These are phyloP conservation scores for Heliconius erato DNA, from an alignment of 2,888 invertebrate genomes.

Conservation along the genomic window DNA sequence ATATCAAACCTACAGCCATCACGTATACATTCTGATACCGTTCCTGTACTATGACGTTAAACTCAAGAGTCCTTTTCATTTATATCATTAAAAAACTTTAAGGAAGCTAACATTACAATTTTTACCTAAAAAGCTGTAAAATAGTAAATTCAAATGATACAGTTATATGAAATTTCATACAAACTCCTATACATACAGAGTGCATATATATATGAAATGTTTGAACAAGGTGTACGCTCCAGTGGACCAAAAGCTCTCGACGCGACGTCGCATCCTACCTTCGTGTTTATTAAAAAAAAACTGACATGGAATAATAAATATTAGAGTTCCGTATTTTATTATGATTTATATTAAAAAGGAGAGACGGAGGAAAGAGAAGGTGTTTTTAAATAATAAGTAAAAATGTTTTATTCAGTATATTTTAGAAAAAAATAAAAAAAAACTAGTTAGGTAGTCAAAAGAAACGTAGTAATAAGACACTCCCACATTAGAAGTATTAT, in stretches of 20 bases:
- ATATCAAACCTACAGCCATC: background rate
- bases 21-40: background rate
- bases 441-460: no score
- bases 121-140: constrained; percentile 11
- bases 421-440: no score
- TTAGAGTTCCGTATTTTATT: constrained; percentile 9
- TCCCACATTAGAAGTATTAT: background rate
- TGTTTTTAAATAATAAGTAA: no score
- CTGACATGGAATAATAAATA: constrained; percentile 16
- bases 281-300: constrained; percentile 42
- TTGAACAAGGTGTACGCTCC: constrained; percentile 41
- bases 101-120: background rate
- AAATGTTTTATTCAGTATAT: no score
- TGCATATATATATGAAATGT: constrained; percentile 31
- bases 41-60: background rate
- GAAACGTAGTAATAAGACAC: background rate
- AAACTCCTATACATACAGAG: background rate
- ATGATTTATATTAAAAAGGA: background rate
- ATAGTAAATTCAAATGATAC: constrained; percentile 6
- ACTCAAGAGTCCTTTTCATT: background rate
- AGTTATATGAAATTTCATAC: constrained; percentile 13
- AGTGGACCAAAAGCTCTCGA: constrained; percentile 39
- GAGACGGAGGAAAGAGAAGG: no score
- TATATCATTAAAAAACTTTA: background rate
- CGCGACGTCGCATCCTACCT: constrained; percentile 41